Evolutionary conservation across 1,140 invertebrate genomes (phyloP).

Genomic region (Drosophila serrata): DNA sequence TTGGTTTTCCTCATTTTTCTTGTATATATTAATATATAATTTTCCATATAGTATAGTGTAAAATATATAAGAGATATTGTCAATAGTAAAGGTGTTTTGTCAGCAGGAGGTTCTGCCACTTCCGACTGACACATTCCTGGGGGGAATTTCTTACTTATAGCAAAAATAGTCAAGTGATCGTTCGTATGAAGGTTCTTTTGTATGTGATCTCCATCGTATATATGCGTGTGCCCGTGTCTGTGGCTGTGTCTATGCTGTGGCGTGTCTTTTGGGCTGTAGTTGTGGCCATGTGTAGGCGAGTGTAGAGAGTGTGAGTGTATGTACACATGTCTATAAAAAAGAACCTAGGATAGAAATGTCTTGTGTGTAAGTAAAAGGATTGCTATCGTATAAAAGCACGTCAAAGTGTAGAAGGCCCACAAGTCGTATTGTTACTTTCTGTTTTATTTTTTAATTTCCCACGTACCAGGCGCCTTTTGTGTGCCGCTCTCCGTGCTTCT

Average conservation of each 20-base stretch:
- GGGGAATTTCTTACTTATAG: constrained; percentile 83
- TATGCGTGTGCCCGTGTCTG: constrained; percentile 39
- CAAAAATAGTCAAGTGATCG: constrained; percentile 83
- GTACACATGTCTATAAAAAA: constrained; percentile 71
- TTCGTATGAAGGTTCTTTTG: constrained; percentile 74
- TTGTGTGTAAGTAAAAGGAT: constrained; percentile 54
- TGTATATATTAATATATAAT: constrained; percentile 84
- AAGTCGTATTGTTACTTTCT: constrained; percentile 27
- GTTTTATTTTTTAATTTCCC: neutral
- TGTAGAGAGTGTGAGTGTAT: constrained; percentile 44
- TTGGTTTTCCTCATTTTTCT: constrained; percentile 62
- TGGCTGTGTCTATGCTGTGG: constrained; percentile 27
- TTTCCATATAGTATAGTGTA: constrained; percentile 84
- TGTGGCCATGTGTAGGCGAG: constrained; percentile 19
- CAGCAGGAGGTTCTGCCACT: constrained; percentile 76
- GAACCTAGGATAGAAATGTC: constrained; percentile 63
- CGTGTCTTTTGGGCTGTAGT: constrained; percentile 16
- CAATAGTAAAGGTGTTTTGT: constrained; percentile 85
- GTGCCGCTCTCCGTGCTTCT: constrained; percentile 49
- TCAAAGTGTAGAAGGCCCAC: constrained; percentile 69
- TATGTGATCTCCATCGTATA: constrained; percentile 57
- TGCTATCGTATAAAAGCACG: constrained; percentile 71
- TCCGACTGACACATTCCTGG: constrained; percentile 80
- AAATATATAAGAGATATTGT: constrained; percentile 85
- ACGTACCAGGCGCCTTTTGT: constrained; percentile 10